Percentiles rank a stretch among this genome's conserved stretches.
Conservation (phyloP, 2,888 invertebrate genomes). For the Encarsia formosa region DNA sequence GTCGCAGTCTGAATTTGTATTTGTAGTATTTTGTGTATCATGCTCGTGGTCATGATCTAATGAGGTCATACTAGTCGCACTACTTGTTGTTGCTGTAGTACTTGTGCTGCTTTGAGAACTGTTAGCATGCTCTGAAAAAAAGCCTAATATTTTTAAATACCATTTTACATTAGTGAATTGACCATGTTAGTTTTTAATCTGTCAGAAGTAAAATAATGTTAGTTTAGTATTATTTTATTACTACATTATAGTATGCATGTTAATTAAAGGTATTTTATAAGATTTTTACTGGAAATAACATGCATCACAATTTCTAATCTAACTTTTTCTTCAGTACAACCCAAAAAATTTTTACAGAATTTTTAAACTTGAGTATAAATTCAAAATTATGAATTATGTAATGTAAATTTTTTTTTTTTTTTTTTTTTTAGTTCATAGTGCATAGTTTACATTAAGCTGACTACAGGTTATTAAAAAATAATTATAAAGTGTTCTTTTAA, state of each 20-base stretch:
- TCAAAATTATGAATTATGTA: no score
- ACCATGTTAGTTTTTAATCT: no score
- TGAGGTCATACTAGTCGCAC: constrained; percentile 85
- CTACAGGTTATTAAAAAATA: no score
- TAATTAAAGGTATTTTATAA: no score
- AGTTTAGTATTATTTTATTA: not conserved
- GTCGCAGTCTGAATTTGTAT: constrained; percentile 69
- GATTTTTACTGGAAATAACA: not conserved
- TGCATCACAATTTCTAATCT: not conserved
- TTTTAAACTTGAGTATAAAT: no score
- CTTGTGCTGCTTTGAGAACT: constrained; percentile 65
- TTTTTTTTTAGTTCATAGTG: no score
- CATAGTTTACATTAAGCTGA: no score
- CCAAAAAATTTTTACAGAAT: no score
- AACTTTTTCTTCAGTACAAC: not conserved
- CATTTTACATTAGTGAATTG: no score
- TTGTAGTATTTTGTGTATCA: constrained; percentile 70
- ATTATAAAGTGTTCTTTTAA: no score
- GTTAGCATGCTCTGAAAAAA: constrained; percentile 68
- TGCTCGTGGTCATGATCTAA: constrained; percentile 72
- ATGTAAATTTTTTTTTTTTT: no score
- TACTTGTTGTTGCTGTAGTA: constrained; percentile 82
- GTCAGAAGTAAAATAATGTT: constrained; percentile 4
- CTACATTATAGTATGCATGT: no score
- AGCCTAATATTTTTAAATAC: constrained; percentile 14